phyloP scores from a whole-genome alignment of 1,140 invertebrate species.

The Asobara japonica region DNA sequence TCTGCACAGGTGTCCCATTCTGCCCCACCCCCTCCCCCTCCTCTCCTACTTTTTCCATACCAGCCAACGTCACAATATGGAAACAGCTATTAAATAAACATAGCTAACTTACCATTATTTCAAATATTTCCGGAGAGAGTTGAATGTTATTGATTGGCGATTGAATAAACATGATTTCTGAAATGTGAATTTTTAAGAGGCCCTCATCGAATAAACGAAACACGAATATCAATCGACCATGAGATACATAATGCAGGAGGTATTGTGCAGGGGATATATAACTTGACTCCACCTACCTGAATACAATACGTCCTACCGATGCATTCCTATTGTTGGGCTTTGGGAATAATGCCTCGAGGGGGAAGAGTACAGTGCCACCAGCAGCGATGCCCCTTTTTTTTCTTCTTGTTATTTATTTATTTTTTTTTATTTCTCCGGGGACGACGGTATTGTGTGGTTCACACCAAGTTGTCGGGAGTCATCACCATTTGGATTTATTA shows the following conservation, averaged over 20 bases:
- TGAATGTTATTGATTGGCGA: neutral
- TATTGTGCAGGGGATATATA: constrained; percentile 48
- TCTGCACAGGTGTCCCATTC: too few relatives aligned
- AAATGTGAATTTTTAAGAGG: neutral
- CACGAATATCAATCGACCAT: constrained; percentile 35
- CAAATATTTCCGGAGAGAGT: neutral
- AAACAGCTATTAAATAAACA: too few relatives aligned
- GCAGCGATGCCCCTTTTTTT: constrained; percentile 15
- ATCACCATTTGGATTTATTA: neutral
- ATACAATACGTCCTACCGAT: constrained; percentile 58
- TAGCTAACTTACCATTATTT: neutral
- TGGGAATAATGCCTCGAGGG: constrained; percentile 48
- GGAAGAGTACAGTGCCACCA: constrained; percentile 45
- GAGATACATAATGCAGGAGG: constrained; percentile 63
- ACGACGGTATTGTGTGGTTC: neutral
- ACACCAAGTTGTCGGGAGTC: neutral
- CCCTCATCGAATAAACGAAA: constrained; percentile 16
- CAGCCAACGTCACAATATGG: too few relatives aligned
- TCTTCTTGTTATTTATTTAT: too few relatives aligned
- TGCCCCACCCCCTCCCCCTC: too few relatives aligned
- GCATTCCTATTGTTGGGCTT: constrained; percentile 59
- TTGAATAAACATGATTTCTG: constrained; percentile 16
- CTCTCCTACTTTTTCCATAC: too few relatives aligned
- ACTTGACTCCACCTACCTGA: constrained; percentile 49
- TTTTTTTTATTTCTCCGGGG: neutral